A percentile compares a stretch with the other conserved stretches of the same genome.
Conservation (phyloP, 1,140 invertebrate species). For the Coboldia fuscipes region DNA sequence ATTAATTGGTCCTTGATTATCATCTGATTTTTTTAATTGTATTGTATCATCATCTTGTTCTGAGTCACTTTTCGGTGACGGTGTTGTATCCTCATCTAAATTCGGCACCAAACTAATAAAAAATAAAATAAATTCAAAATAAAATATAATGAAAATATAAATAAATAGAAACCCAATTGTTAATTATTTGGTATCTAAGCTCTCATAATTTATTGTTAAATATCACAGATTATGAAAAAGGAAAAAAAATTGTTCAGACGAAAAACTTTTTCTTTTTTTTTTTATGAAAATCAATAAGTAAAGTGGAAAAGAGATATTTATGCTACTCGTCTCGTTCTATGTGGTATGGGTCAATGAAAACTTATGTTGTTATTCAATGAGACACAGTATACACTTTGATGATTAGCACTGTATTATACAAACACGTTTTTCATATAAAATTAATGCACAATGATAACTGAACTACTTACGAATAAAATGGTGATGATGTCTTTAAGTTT, state of each 20-base stretch:
- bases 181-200: no score
- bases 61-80: conserved; percentile 48
- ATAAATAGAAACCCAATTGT: not conserved
- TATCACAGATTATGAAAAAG: not conserved
- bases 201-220: not conserved
- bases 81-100: conserved; percentile 53
- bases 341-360: no score
- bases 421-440: not conserved
- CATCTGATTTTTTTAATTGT: no score
- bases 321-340: no score
- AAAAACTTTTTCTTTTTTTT: not conserved
- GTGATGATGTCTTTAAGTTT: conserved; percentile 47
- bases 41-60: conserved; percentile 13
- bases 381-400: no score
- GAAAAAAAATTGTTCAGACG: not conserved
- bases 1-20: no score
- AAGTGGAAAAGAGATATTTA: no score
- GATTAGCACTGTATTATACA: not conserved
- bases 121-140: conserved; percentile 5
- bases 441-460: not conserved
- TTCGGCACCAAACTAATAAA: conserved; percentile 47
- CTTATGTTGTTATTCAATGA: no score
- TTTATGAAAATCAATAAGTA: not conserved
- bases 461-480: conserved; percentile 47
- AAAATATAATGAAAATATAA: not conserved